Percentiles rank a stretch among this genome's conserved stretches.
These are phyloP conservation scores for Drosophila tropicalis DNA, from an alignment of 1,140 invertebrate species.

Conservation along the genomic window DNA sequence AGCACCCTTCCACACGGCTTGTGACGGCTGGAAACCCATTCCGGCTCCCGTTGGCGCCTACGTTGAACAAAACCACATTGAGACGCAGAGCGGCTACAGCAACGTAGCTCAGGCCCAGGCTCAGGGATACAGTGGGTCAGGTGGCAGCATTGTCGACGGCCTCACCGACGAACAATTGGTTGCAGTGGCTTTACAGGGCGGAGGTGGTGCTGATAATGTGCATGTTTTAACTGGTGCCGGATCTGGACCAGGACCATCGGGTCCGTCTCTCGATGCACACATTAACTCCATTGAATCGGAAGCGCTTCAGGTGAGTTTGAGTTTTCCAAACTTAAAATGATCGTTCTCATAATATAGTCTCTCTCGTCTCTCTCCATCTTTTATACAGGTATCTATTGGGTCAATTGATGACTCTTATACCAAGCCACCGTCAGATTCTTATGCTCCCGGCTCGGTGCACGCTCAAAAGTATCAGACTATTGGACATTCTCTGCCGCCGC, in stretches of 20 bases:
- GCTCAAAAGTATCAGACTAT: constrained; percentile 63
- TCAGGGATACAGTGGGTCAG: constrained; percentile 37
- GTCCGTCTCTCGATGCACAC: neutral
- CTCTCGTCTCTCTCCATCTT: neutral
- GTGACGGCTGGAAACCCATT: constrained; percentile 93
- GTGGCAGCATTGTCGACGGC: constrained; percentile 62
- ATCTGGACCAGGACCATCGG: constrained; percentile 31
- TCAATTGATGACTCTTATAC: constrained; percentile 65
- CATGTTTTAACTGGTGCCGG: constrained; percentile 41
- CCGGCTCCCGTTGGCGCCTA: constrained; percentile 85
- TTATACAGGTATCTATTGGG: constrained; percentile 47
- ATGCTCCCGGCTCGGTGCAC: constrained; percentile 62
- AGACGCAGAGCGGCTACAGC: constrained; percentile 74
- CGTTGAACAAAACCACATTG: constrained; percentile 72
- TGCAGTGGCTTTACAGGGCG: constrained; percentile 71
- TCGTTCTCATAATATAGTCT: neutral
- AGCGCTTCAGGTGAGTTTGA: constrained; percentile 61
- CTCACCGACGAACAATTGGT: constrained; percentile 76
- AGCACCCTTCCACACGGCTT: constrained; percentile 83
- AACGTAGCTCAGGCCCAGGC: constrained; percentile 44
- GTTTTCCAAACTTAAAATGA: neutral
- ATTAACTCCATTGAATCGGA: constrained; percentile 66
- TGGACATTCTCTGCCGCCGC: constrained; percentile 44
- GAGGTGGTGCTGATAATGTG: constrained; percentile 33
- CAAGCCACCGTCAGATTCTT: constrained; percentile 68